Percentiles rank a stretch among this genome's conserved stretches.
phyloP scores from a whole-genome alignment of 2,888 invertebrate species.

The Cepaea hortensis region DNA sequence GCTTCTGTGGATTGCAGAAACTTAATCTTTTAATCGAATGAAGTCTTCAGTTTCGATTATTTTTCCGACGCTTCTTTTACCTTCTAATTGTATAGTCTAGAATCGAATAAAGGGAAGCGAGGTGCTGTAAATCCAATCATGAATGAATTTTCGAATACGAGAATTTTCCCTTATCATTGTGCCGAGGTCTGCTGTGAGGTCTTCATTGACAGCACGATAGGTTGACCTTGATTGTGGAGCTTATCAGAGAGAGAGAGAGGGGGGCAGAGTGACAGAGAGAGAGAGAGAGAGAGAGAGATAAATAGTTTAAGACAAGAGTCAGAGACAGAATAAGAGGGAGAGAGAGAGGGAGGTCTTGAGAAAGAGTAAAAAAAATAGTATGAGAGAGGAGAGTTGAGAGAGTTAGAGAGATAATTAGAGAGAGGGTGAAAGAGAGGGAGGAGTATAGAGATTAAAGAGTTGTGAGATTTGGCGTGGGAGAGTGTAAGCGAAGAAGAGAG shows the following conservation, averaged over 20 bases:
- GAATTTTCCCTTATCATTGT: neutral
- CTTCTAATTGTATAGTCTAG: neutral
- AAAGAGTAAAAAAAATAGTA: neutral
- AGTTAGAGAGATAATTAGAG: neutral
- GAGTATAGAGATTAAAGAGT: neutral
- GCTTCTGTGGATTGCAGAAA: neutral
- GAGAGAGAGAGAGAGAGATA: neutral
- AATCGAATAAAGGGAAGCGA: conserved; percentile 15
- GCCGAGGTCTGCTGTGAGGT: neutral
- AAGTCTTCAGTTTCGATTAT: neutral
- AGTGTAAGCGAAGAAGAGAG: no score
- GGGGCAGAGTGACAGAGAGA: neutral
- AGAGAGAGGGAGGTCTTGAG: neutral
- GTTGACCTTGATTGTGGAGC: neutral
- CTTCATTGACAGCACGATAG: neutral
- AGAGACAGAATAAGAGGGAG: neutral
- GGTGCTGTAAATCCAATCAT: conserved; percentile 5
- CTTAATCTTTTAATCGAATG: conserved; percentile 12
- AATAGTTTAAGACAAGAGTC: neutral
- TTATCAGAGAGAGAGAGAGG: neutral
- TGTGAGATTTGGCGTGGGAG: no score
- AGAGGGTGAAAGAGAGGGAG: neutral
- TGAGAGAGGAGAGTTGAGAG: neutral
- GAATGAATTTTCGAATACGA: neutral
- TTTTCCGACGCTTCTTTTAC: neutral